Evolutionary conservation across 2,888 invertebrate species (phyloP), one percentile per base, ranked within the genome.

Genomic region (Megastigmus dorsalis): DNA sequence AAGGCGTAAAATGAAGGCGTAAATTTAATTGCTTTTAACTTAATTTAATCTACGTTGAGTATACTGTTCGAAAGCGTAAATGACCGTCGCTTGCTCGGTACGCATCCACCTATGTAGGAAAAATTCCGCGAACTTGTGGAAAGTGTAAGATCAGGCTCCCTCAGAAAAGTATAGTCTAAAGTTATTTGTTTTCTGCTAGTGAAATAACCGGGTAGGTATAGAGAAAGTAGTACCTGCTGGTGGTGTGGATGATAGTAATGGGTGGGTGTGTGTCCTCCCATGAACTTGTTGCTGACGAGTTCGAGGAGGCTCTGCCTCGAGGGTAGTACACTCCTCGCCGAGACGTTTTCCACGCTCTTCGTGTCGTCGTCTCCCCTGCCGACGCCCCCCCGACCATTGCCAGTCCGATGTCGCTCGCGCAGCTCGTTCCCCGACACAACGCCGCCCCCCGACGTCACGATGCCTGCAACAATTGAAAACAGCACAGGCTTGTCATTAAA

Each of bases 291-390:
- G 79, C 87, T 85, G 82, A 87, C 86, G 77, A 87, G 83, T 75
- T 87, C 87, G 75, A 88, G 79, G 57, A 88, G 83, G 74, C 86
- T 87, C 77, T 87, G 88, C 79, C 85, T 84, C 54, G 86, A 86
- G 59, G 86, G 83, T 63, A 85, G 57, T 41, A 81, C 82, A 60
- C 85, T 82, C 60, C 81, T 76, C 54, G 82, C 77, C 75, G 86
- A 84, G 45, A 85, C 78, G 80, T 84, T 87, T 74, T 86, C 87
- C 75, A 84, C 83, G 79, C 86, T 88, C 77, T 87, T 87, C 38
- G 84, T 80, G 77, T 87, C 86, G 70, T 86, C 86, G 57, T 80
- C 80, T 41, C 79, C 20, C 7, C 48, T 18, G 43, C 30, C 20
- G 9, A 4, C 9, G 48, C 45, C 26, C 26, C 66, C 66, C 36